These are phyloP conservation scores for Scaptomyza tumidula DNA, from an alignment of 2,888 invertebrate genomes.

Conservation along the genomic window DNA sequence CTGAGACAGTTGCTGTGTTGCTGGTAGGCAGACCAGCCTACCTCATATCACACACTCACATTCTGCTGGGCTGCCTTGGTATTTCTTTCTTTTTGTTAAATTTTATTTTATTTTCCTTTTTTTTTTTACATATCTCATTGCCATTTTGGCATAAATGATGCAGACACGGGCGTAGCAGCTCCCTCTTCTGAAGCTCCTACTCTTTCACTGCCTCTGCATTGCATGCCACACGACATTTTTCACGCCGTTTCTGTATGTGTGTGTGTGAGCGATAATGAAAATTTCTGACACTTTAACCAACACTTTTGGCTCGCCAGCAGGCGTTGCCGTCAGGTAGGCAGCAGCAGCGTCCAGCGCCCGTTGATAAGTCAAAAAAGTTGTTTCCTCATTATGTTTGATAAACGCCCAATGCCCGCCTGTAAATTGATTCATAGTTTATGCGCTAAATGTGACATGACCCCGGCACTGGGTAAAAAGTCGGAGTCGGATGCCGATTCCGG, in stretches of 20 bases:
- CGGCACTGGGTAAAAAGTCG: constrained; percentile 18
- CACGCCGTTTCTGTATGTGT: constrained; percentile 32
- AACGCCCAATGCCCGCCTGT: constrained; percentile 70
- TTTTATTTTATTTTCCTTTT: constrained; percentile 43
- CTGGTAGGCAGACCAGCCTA: constrained; percentile 65
- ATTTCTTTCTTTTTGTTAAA: constrained; percentile 32
- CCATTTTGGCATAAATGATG: constrained; percentile 77
- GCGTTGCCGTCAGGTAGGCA: constrained; percentile 58
- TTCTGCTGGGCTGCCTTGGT: constrained; percentile 25
- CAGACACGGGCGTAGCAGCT: constrained; percentile 67
- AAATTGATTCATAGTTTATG: constrained; percentile 80
- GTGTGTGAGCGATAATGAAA: constrained; percentile 74
- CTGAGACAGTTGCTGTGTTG: constrained; percentile 36
- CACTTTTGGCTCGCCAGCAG: constrained; percentile 74
- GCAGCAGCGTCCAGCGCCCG: constrained; percentile 44
- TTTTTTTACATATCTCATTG: constrained; percentile 66
- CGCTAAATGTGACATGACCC: constrained; percentile 81
- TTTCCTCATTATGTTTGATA: constrained; percentile 79
- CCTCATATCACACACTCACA: constrained; percentile 61
- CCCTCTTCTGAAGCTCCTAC: constrained; percentile 37
- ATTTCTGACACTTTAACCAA: constrained; percentile 80
- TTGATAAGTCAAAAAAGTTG: constrained; percentile 77
- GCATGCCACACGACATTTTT: constrained; percentile 79
- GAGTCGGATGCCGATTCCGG: constrained; percentile 45
- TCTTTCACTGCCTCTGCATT: constrained; percentile 58